Conservation (phyloP, 2,113 vertebrate genomes). For the Hystrix brachyura region DNA sequence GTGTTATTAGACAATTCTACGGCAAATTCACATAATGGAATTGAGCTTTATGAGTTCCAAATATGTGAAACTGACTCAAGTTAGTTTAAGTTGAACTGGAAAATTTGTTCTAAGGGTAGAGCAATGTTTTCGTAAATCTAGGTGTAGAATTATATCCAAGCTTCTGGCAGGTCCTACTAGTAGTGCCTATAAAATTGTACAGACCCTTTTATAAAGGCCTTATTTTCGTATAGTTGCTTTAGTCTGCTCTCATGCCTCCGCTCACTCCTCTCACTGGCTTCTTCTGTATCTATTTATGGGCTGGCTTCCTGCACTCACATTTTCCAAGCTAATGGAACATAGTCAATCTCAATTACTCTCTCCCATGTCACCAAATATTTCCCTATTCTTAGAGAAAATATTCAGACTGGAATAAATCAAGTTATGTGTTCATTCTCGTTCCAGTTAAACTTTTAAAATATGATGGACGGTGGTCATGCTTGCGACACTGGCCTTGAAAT, state of each 20-base stretch:
- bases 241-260: background rate
- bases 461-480: background rate
- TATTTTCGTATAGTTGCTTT: background rate
- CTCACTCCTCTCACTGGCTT: background rate
- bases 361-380: background rate
- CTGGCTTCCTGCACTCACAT: background rate
- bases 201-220: background rate
- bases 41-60: background rate
- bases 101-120: background rate
- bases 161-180: background rate
- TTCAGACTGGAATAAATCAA: background rate
- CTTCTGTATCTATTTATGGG: background rate
- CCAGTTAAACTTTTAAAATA: background rate
- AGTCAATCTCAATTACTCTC: background rate
- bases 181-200: background rate
- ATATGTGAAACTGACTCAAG: background rate
- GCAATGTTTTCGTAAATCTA: background rate
- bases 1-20: background rate
- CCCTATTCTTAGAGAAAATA: background rate
- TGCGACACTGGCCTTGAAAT: background rate
- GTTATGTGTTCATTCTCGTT: background rate
- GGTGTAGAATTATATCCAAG: background rate
- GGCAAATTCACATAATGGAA: background rate
- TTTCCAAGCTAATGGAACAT: background rate
- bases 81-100: background rate